Evolutionary conservation across 2,888 invertebrate genomes (phyloP).

Genomic region (Tillus elongatus): DNA sequence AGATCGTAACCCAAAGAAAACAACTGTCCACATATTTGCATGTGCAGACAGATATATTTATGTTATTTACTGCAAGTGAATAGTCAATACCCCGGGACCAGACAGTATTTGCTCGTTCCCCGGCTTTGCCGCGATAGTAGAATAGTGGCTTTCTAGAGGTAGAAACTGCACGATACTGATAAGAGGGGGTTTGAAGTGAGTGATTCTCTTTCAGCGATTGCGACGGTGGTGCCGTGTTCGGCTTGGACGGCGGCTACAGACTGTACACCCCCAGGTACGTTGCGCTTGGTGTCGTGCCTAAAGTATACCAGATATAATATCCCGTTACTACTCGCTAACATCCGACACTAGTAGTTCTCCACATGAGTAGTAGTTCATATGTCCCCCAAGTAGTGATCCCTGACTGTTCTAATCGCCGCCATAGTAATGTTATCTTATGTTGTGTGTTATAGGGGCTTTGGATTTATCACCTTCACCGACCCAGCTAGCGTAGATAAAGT

Average conservation of each 20-base stretch:
- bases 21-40: no score
- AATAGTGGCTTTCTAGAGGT: constrained; percentile 36
- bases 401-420: constrained; percentile 21
- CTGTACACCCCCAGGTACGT: constrained; percentile 49
- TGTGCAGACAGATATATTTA: no score
- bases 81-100: no score
- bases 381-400: constrained; percentile 30
- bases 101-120: no score
- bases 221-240: constrained; percentile 43
- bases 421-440: constrained; percentile 37
- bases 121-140: no score
- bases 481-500: constrained; percentile 98
- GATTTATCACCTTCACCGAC: constrained; percentile 99
- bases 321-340: background rate
- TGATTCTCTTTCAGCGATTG: constrained; percentile 46
- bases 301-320: constrained; percentile 11
- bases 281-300: constrained; percentile 32
- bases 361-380: constrained; percentile 25
- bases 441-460: constrained; percentile 83
- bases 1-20: no score
- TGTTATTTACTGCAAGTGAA: no score
- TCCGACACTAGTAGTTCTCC: background rate
- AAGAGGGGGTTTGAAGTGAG: constrained; percentile 43
- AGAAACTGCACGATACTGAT: constrained; percentile 39
- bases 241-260: constrained; percentile 44